phyloP scores from a whole-genome alignment of 2,888 invertebrate species.

The Drosophila pullipes region DNA sequence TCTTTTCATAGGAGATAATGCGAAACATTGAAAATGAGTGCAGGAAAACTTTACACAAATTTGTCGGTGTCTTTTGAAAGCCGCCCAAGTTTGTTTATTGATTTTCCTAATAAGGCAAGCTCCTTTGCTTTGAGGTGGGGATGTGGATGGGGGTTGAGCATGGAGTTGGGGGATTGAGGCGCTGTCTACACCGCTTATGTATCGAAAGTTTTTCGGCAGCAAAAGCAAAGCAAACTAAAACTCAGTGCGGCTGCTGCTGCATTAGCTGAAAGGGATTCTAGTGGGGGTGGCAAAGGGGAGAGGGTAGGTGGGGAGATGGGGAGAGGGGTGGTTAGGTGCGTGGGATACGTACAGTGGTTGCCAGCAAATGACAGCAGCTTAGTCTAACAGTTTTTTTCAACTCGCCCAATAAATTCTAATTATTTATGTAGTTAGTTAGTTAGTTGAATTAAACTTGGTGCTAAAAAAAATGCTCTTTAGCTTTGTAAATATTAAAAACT shows the following conservation, averaged over 20 bases:
- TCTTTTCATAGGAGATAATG: conserved; percentile 23
- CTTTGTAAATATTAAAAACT: neutral
- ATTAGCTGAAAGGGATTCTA: conserved; percentile 20
- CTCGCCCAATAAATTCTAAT: neutral
- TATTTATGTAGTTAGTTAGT: neutral
- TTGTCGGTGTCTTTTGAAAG: conserved; percentile 29
- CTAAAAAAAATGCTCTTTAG: fast-evolving
- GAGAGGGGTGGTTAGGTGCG: conserved; percentile 15
- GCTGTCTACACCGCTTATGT: conserved; percentile 60
- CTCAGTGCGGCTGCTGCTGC: conserved; percentile 56
- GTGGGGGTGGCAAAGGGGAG: neutral
- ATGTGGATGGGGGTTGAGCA: neutral
- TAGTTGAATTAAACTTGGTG: too few species aligned
- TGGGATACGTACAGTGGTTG: neutral
- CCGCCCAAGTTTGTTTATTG: conserved; percentile 59
- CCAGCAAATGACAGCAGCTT: neutral
- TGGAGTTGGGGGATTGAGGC: conserved; percentile 3
- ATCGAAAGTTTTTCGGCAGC: conserved; percentile 70
- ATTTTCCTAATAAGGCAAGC: conserved; percentile 60
- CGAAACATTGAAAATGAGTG: conserved; percentile 10
- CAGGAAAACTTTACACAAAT: conserved; percentile 2
- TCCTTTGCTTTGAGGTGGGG: neutral
- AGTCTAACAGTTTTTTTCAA: neutral
- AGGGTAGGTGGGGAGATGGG: too few species aligned
- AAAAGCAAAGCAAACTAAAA: conserved; percentile 41